A percentile compares a stretch with the other conserved stretches of the same genome.
Conservation (phyloP, 2,113 vertebrate species). For the rat (Rattus norvegicus) region DNA sequence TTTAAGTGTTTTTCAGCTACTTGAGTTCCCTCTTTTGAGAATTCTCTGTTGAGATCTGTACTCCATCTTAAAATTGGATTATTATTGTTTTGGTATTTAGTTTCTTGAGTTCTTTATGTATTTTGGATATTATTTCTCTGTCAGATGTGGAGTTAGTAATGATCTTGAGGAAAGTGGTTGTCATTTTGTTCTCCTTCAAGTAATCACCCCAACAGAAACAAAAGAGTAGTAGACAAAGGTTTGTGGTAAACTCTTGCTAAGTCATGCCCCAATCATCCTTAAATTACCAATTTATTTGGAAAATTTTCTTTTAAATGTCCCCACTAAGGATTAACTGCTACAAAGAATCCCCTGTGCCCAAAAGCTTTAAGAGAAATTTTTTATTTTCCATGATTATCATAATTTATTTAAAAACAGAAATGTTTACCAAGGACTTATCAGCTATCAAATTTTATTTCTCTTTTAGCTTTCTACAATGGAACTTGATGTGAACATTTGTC, state of each 20-base stretch:
- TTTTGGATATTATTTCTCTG: neutral
- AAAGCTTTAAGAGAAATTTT: neutral
- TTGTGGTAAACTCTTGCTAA: neutral
- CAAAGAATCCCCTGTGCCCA: neutral
- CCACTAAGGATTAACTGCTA: neutral
- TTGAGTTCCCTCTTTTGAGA: neutral
- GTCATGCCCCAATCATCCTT: neutral
- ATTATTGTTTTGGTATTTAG: neutral
- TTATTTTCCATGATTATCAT: neutral
- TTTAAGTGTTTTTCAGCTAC: neutral
- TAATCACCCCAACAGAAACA: neutral
- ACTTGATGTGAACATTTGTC: neutral
- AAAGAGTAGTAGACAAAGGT: constrained; percentile 27
- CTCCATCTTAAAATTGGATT: neutral
- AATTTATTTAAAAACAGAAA: neutral
- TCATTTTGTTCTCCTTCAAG: constrained; percentile 49
- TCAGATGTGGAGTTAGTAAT: neutral
- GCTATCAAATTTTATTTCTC: constrained; percentile 27
- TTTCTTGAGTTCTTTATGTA: neutral
- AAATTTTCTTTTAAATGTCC: neutral
- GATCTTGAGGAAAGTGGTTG: neutral
- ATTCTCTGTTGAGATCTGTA: neutral
- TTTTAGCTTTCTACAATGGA: neutral
- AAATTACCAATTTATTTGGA: neutral
- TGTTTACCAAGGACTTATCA: neutral